Evolutionary conservation across 2,888 invertebrate species (phyloP).

Genomic region (Dasysyrphus albostriatus): DNA sequence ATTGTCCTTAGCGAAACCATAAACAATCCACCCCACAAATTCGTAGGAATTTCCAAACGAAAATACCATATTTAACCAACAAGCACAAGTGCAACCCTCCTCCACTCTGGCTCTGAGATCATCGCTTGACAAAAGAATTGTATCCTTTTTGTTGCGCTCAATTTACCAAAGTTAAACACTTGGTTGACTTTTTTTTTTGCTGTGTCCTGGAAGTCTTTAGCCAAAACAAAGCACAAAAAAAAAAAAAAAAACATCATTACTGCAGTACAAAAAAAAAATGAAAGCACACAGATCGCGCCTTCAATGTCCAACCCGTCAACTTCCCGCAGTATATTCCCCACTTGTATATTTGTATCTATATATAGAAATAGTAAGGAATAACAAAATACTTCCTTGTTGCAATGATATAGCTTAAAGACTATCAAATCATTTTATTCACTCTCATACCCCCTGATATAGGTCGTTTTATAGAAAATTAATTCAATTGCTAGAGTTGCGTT

Average conservation of each 20-base stretch:
- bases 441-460: constrained; percentile 25
- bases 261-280: constrained; percentile 48
- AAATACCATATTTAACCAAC: constrained; percentile 57
- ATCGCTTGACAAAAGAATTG: constrained; percentile 67
- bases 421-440: constrained; percentile 65
- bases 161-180: constrained; percentile 75
- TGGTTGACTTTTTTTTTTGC: constrained; percentile 61
- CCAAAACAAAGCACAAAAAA: constrained; percentile 27
- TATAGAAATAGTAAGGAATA: constrained; percentile 1
- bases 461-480: constrained; percentile 74
- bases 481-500: constrained; percentile 72
- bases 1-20: constrained; percentile 58
- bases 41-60: constrained; percentile 16
- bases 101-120: constrained; percentile 65
- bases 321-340: constrained; percentile 6
- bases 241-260: constrained; percentile 47
- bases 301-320: constrained; percentile 45
- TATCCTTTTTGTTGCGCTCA: constrained; percentile 75
- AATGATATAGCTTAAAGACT: constrained; percentile 51
- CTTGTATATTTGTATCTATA: too few species aligned
- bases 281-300: constrained; percentile 58
- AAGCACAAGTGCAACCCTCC: constrained; percentile 70
- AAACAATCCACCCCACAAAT: constrained; percentile 75
- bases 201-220: constrained; percentile 47
- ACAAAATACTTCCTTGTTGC: constrained; percentile 50